Conservation (phyloP, 1,140 invertebrate species). For the Neotoxoptera formosana region DNA sequence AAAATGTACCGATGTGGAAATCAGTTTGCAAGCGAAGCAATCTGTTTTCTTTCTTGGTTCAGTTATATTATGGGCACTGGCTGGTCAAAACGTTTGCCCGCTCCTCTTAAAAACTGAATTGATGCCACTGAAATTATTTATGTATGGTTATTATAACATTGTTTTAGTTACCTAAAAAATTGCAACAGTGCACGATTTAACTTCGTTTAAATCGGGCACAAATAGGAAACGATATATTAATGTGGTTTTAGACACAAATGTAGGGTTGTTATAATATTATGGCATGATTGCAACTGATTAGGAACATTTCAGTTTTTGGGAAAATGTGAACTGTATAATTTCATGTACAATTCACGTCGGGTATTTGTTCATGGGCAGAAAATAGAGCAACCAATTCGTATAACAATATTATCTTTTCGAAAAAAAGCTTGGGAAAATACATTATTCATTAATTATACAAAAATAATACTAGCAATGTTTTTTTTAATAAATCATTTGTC, state of each 20-base stretch:
- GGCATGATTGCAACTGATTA: neutral
- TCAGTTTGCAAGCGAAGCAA: too few species aligned
- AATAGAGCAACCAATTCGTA: neutral
- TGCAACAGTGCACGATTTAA: too few species aligned
- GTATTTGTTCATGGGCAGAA: neutral
- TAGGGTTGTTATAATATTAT: neutral
- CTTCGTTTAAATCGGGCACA: too few species aligned
- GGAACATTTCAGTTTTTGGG: neutral
- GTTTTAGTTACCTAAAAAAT: too few species aligned
- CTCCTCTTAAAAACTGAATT: too few species aligned
- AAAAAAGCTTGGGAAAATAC: neutral
- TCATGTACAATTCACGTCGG: neutral
- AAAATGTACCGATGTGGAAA: too few species aligned
- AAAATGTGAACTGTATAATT: neutral
- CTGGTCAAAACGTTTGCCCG: too few species aligned
- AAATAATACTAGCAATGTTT: slow-evolving; percentile 16
- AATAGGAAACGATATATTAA: neutral
- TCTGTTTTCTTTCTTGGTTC: too few species aligned
- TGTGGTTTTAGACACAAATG: neutral
- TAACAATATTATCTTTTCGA: neutral
- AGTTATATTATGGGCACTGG: too few species aligned
- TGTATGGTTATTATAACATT: too few species aligned
- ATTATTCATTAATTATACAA: slow-evolving; percentile 34
- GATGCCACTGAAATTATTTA: too few species aligned
- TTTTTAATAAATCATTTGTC: neutral